A percentile compares a stretch with the other conserved stretches of the same genome.
phyloP scores from a whole-genome alignment of 2,888 invertebrate genomes.

The Spilarctia lutea region DNA sequence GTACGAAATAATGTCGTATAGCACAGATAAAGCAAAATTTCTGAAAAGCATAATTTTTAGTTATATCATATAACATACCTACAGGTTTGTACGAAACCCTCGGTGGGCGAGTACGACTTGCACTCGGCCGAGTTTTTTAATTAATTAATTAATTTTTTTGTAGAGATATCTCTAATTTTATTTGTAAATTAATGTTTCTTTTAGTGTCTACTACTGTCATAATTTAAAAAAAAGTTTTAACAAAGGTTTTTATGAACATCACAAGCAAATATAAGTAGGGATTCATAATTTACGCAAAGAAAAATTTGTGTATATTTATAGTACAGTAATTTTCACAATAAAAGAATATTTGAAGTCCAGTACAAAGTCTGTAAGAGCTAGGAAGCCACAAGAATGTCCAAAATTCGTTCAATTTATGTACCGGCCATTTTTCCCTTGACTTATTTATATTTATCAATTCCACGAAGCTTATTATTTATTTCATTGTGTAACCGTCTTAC shows the following conservation, averaged over 20 bases:
- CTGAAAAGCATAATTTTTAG: too few species aligned
- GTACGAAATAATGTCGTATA: too few species aligned
- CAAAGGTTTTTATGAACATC: background rate
- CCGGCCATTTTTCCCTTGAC: conserved; percentile 65
- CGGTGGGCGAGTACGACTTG: too few species aligned
- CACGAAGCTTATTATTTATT: conserved; percentile 68
- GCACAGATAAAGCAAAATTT: too few species aligned
- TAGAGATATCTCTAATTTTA: background rate
- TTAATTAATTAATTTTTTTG: too few species aligned
- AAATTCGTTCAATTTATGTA: conserved; percentile 58
- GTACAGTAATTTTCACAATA: background rate
- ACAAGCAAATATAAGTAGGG: background rate
- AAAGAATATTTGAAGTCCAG: conserved; percentile 4
- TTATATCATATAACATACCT: too few species aligned
- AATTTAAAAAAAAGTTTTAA: background rate
- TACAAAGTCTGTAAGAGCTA: conserved; percentile 35
- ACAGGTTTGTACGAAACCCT: too few species aligned
- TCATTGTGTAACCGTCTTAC: conserved; percentile 63
- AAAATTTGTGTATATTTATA: background rate
- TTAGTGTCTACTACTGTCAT: background rate
- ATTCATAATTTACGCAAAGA: background rate
- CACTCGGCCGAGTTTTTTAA: too few species aligned
- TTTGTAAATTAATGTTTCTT: background rate
- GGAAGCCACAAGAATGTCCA: conserved; percentile 56
- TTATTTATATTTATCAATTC: conserved; percentile 72